Conservation (phyloP, 2,797 vertebrate genomes). For the Pseudotriccus pelzelni region DNA sequence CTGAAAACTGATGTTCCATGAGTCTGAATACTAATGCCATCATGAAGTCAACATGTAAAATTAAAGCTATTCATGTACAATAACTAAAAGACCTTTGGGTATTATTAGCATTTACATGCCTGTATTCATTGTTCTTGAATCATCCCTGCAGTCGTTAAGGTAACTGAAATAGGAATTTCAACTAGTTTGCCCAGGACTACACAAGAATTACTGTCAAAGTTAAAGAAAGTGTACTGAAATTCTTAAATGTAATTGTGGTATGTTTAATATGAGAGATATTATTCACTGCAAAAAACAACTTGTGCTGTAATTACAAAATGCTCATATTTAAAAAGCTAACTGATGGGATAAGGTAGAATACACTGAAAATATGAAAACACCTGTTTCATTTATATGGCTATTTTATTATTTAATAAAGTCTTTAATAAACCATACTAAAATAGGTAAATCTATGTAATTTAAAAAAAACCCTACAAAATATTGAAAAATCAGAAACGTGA, state of each 20-base stretch:
- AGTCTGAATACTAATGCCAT: not conserved
- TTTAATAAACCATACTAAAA: not conserved
- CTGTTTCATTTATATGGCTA: not conserved
- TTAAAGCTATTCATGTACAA: not conserved
- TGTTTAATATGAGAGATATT: not conserved
- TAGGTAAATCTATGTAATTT: not conserved
- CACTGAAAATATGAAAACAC: not conserved
- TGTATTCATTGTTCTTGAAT: not conserved
- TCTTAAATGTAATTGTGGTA: not conserved
- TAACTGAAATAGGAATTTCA: not conserved
- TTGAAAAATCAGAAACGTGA: not conserved
- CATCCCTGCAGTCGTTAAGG: not conserved
- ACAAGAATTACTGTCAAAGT: not conserved
- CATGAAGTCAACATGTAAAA: not conserved
- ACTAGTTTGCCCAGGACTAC: not conserved
- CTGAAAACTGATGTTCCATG: not conserved
- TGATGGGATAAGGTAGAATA: not conserved
- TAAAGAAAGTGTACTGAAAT: not conserved
- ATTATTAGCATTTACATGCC: not conserved
- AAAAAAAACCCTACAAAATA: not conserved
- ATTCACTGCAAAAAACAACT: not conserved
- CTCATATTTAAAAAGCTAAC: not conserved
- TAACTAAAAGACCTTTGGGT: not conserved
- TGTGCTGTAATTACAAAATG: not conserved
- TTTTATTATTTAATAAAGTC: not conserved